phyloP scores from a whole-genome alignment of 2,888 invertebrate genomes.

The Ophion ventricosus region DNA sequence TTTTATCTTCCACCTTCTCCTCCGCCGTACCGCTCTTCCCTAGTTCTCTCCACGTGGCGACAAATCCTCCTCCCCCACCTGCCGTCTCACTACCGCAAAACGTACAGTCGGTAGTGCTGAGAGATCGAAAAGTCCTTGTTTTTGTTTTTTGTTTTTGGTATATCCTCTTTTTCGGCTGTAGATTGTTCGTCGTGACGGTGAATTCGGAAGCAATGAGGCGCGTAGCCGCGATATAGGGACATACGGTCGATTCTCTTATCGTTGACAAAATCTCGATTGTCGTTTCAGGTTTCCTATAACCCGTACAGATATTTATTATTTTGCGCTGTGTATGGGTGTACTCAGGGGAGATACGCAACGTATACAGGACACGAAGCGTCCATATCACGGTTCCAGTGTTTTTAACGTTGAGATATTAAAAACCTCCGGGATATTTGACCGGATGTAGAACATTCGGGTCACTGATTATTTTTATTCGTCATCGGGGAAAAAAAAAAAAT shows the following conservation, averaged over 20 bases:
- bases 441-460: not conserved
- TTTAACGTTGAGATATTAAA: not conserved
- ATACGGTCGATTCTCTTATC: constrained; percentile 42
- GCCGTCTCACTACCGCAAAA: not conserved
- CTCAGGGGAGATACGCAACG: not conserved
- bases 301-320: not conserved
- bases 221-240: constrained; percentile 48
- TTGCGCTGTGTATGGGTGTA: not conserved
- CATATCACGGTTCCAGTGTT: not conserved
- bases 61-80: not conserved
- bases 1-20: not conserved
- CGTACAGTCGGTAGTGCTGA: not conserved
- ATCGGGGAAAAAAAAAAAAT: not conserved
- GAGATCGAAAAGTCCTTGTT: constrained; percentile 32
- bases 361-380: not conserved
- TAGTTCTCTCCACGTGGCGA: constrained; percentile 11
- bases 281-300: not conserved
- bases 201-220: constrained; percentile 50
- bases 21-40: constrained; percentile 3
- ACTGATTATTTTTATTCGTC: not conserved
- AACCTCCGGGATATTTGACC: not conserved
- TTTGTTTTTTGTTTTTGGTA: constrained; percentile 10
- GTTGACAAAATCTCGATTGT: constrained; percentile 22
- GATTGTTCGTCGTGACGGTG: constrained; percentile 8
- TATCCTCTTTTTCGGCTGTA: constrained; percentile 21